Percentiles rank a stretch among this genome's conserved stretches.
Evolutionary conservation across 2,113 vertebrate species (phyloP).

Genomic region (Gymnobelideus leadbeateri): DNA sequence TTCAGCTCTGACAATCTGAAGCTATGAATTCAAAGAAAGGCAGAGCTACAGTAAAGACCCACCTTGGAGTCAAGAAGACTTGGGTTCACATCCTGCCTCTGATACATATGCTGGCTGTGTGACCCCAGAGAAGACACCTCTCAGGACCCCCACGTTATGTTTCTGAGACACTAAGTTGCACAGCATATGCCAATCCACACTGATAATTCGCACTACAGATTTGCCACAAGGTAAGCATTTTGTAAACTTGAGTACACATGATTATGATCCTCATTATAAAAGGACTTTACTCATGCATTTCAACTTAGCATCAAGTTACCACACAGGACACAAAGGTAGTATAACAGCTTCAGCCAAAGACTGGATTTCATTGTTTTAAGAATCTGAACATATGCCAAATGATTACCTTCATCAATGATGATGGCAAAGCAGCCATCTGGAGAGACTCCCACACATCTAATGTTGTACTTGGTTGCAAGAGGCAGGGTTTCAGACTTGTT

Average conservation of each 20-base stretch:
- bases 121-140: background rate
- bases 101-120: background rate
- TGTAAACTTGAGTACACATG: background rate
- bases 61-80: no score
- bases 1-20: no score
- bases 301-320: background rate
- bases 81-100: no score
- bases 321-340: background rate
- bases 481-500: slow-evolving; percentile 95
- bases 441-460: slow-evolving; percentile 93
- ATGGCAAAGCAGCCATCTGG: slow-evolving; percentile 92
- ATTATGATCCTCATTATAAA: background rate
- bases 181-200: background rate
- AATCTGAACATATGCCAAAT: background rate
- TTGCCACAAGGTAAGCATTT: background rate
- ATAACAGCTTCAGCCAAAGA: background rate
- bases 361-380: no score
- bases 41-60: no score
- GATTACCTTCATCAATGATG: slow-evolving; percentile 94
- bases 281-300: background rate
- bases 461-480: slow-evolving; percentile 90
- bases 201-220: background rate
- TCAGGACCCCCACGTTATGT: background rate
- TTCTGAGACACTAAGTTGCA: background rate
- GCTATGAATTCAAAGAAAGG: no score